These are phyloP conservation scores for Epizoanthus illoricatus DNA, from an alignment of 92 coral and sea anemone genomes.

Conservation along the genomic window DNA sequence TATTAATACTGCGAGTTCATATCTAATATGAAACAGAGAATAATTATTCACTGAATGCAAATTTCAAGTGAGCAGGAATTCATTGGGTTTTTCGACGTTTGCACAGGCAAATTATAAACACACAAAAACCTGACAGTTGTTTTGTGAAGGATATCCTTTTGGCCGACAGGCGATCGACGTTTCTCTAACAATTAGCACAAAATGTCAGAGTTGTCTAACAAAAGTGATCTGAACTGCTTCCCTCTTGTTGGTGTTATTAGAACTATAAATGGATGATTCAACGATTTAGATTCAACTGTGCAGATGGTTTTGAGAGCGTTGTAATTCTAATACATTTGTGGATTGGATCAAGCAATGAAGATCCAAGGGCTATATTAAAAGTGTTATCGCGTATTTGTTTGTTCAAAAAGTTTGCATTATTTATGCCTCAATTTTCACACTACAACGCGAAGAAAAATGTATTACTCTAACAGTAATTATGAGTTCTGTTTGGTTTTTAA, in stretches of 20 bases:
- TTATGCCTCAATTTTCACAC: no score
- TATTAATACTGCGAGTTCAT: background rate
- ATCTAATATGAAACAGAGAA: constrained; percentile 4
- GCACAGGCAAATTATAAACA: constrained; percentile 6
- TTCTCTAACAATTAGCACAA: constrained; percentile 4
- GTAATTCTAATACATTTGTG: no score
- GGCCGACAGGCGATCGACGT: background rate
- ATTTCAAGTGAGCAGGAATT: background rate
- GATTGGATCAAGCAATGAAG: no score
- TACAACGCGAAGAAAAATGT: no score
- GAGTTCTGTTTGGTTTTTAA: no score
- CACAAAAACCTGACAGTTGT: constrained; percentile 22
- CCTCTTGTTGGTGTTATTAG: background rate
- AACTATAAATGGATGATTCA: background rate
- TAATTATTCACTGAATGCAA: background rate
- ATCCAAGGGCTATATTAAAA: no score
- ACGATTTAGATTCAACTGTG: no score
- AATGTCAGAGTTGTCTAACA: background rate
- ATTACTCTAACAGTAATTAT: no score
- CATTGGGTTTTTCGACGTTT: background rate
- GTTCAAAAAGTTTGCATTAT: no score
- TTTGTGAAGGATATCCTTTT: background rate
- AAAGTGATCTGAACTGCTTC: background rate
- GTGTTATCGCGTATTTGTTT: no score
- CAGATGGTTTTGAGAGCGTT: no score